Evolutionary conservation across 2,797 vertebrate species (phyloP).

Genomic region (Synanceia verrucosa): DNA sequence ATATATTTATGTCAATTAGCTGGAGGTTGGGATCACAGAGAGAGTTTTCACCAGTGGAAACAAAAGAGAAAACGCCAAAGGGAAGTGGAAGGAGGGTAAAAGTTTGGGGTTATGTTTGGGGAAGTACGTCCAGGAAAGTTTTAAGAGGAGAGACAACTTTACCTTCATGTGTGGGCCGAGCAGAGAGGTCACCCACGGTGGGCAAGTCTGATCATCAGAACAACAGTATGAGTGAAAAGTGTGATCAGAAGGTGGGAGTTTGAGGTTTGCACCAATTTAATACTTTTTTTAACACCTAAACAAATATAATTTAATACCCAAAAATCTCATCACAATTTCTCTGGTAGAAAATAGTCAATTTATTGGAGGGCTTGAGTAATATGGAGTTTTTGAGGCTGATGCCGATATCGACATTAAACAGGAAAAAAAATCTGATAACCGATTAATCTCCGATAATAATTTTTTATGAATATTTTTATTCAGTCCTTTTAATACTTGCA

Average conservation of each 20-base stretch:
- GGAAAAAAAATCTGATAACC: too few species aligned
- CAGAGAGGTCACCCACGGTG: constrained; percentile 53
- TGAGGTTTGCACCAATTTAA: too few species aligned
- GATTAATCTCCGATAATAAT: too few species aligned
- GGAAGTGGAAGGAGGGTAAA: constrained; percentile 11
- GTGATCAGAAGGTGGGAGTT: constrained; percentile 1
- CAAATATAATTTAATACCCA: too few species aligned
- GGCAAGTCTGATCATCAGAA: constrained; percentile 56
- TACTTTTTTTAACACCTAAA: too few species aligned
- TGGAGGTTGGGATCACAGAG: not conserved
- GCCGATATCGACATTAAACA: too few species aligned
- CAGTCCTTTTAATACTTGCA: too few species aligned
- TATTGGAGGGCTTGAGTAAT: too few species aligned
- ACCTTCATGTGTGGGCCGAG: constrained; percentile 58
- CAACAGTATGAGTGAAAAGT: constrained; percentile 37
- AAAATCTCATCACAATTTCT: too few species aligned
- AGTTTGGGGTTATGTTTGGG: constrained; percentile 25
- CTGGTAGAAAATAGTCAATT: too few species aligned
- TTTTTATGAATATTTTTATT: too few species aligned
- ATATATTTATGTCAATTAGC: constrained; percentile 11
- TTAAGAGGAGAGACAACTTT: constrained; percentile 41
- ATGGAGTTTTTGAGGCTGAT: too few species aligned
- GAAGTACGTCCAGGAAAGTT: constrained; percentile 6
- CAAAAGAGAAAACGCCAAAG: constrained; percentile 40
- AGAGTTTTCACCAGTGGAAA: constrained; percentile 35